These are phyloP conservation scores for Microctonus aethiopoides DNA, from an alignment of 2,888 invertebrate species.

Conservation along the genomic window DNA sequence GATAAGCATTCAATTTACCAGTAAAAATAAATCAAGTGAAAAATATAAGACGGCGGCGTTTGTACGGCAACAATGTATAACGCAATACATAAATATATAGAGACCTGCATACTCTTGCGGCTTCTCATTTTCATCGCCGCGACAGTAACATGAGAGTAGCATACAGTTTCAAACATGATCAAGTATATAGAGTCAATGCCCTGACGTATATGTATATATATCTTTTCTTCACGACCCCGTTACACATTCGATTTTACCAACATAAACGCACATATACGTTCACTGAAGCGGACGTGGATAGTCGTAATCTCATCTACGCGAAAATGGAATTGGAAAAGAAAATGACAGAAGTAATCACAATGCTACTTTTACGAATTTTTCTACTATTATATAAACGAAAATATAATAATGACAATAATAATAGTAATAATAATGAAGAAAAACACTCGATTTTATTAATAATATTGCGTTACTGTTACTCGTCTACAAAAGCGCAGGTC, in stretches of 20 bases:
- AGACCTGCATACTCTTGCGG: constrained; percentile 6
- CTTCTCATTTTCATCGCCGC: constrained; percentile 24
- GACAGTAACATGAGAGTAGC: constrained; percentile 26
- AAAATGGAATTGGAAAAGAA: background rate
- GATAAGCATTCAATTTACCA: too few species aligned
- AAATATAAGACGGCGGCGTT: background rate
- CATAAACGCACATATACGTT: background rate
- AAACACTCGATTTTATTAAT: background rate
- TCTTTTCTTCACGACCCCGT: constrained; percentile 24
- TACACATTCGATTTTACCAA: constrained; percentile 6
- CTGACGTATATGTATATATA: constrained; percentile 1
- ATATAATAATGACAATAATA: too few species aligned
- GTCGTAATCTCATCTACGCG: background rate
- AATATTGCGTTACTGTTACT: background rate
- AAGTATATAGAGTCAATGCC: constrained; percentile 24
- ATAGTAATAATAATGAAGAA: background rate
- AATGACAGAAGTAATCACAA: background rate
- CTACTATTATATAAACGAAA: background rate
- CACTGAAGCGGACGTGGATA: background rate
- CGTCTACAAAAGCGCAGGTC: background rate
- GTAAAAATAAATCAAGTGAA: background rate
- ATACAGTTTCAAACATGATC: constrained; percentile 9
- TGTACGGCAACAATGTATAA: background rate
- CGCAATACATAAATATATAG: background rate
- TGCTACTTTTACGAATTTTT: background rate